A percentile compares a stretch with the other conserved stretches of the same genome.
phyloP scores from a whole-genome alignment of 2,797 vertebrate species.

The Thaleichthys pacificus region DNA sequence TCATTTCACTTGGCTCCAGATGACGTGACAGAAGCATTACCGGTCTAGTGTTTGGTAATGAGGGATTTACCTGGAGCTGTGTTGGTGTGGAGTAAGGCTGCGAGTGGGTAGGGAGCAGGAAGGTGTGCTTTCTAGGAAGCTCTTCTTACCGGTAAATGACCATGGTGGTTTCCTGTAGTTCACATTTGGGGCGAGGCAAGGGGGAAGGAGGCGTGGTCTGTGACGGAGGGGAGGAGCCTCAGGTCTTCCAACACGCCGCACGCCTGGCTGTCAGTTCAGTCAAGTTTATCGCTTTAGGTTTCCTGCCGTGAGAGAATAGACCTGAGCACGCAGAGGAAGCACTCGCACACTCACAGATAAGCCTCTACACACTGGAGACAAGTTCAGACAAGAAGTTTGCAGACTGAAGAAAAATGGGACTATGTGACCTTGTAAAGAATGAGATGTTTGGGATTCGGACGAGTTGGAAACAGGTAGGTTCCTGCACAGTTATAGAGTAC shows the following conservation, averaged over 20 bases:
- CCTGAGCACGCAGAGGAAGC: constrained; percentile 50
- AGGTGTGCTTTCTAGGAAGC: too few relatives aligned
- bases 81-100: constrained; percentile 30
- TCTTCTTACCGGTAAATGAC: constrained; percentile 54
- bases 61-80: constrained; percentile 37
- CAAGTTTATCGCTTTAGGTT: constrained; percentile 53
- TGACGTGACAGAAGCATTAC: background rate
- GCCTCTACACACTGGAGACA: background rate
- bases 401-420: constrained; percentile 64
- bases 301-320: constrained; percentile 60
- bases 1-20: too few relatives aligned
- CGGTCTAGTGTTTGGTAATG: constrained; percentile 22
- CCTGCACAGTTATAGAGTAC: background rate
- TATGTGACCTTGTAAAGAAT: constrained; percentile 69
- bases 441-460: constrained; percentile 53
- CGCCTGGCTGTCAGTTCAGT: constrained; percentile 5
- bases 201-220: constrained; percentile 62
- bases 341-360: constrained; percentile 1
- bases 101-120: background rate
- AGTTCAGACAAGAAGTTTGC: background rate
- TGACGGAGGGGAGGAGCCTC: constrained; percentile 61
- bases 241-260: constrained; percentile 31
- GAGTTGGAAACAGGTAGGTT: constrained; percentile 70
- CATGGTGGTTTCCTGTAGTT: constrained; percentile 41
- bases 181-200: constrained; percentile 25